phyloP scores from a whole-genome alignment of 2,888 invertebrate species.

The Balanococcus diminutus region DNA sequence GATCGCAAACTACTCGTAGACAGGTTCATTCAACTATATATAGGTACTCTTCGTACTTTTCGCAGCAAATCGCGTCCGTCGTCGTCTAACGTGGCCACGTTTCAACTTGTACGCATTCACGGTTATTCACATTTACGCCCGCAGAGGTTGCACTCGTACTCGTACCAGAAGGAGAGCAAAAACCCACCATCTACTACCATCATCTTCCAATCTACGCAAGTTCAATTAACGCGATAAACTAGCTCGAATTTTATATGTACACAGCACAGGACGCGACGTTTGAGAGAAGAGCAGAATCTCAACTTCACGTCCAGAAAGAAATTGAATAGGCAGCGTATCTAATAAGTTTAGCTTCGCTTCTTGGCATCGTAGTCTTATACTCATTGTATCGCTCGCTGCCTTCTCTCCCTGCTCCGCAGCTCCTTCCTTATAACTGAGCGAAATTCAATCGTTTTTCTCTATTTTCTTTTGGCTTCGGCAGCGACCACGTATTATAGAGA shows the following conservation, averaged over 20 bases:
- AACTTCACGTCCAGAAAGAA: neutral
- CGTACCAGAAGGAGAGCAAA: no score
- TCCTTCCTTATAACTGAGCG: neutral
- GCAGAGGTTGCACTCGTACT: no score
- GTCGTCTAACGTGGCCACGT: neutral
- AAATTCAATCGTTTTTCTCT: neutral
- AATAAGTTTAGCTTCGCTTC: slow-evolving; percentile 44
- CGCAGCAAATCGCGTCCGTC: neutral
- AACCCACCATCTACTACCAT: no score
- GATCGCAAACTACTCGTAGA: no score
- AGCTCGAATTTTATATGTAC: neutral
- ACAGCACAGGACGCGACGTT: neutral
- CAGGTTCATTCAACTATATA: neutral
- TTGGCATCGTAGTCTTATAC: neutral
- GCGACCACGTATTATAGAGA: no score
- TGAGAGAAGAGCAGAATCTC: neutral
- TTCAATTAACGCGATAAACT: neutral
- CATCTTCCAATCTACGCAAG: neutral
- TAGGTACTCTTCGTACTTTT: no score
- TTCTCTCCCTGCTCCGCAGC: neutral
- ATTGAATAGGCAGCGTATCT: slow-evolving; percentile 29
- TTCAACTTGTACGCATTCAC: neutral
- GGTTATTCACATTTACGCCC: no score
- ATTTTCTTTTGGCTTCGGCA: no score
- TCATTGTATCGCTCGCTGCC: neutral